Base-by-base conservation (phyloP, 2,888 invertebrate species). In the Rhagonycha lutea region DNA sequence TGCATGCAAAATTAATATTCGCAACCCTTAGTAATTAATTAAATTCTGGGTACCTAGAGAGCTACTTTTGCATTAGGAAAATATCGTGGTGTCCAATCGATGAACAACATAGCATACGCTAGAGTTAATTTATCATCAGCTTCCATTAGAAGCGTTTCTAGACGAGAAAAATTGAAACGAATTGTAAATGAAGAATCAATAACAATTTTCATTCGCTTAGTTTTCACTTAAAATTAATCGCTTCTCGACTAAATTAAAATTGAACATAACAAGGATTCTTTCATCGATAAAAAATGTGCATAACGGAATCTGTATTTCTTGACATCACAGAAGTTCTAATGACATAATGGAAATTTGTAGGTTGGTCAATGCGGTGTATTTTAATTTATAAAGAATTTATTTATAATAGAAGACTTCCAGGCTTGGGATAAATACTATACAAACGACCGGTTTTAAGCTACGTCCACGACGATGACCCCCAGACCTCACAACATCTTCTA, bases 381-480 rank as follows among this genome's bases (percentile, higher is more conserved):
- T 32, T 32, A 32, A 32, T 32, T 32, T 32, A 32, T 32, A 32
- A 32, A 32, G 32, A 32, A 32, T 32, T 32, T 32, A 32, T 32
- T 12, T 12, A 32, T 32, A 32, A 32, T 32, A 32, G 12, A 32
- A 32, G 32, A 32, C 32, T 32, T 32, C 32, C 32, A 32, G 63
- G 29, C 70, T 61, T 29, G 47, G 69, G 47, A 60, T 69, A 69
- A 32, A 70, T 71, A 29, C 29, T 32, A 71, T 72, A 72, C 29
- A 61, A 68, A 61, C 72, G 72, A 72, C 72, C 72, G 72, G 72
- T 72, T 72, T 72, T 26, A 61, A 68, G 61, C 61, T 60, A 60
- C 72, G 68, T 32, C 67, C 72, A 28, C 72, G 72, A 23, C 68
- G 72, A 72, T 72, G 72, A 72, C 72, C 72, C 72, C 71, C 71